Evolutionary conservation across 92 coral and sea anemone species (phyloP), one percentile per base, ranked within the genome.

Genomic region (Siderastrea siderea): DNA sequence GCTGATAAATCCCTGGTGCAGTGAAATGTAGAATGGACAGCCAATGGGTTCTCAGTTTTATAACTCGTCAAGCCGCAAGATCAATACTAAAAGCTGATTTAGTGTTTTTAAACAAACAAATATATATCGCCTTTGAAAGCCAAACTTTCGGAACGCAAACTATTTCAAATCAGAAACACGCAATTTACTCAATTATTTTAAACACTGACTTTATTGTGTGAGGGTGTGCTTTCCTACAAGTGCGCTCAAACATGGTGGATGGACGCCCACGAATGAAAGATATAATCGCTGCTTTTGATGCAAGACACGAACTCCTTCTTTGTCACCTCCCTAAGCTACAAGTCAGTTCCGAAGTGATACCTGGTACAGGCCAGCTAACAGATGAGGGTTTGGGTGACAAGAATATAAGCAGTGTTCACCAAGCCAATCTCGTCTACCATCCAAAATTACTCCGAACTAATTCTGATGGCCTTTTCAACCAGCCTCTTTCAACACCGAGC

Each of bases 1-100:
- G 82, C 83, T n/a, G 15, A 47, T 64, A 61, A 79, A 64, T 63
- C 83, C 71, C 26, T 17, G 26, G 4, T 49, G 17, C 43, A 38
- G 12, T 44, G 16, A 14, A 2, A 13, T 4, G 12, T 11, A 48
- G 68, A 63, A 65, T 12, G 7, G 59, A 14, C 47, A 13, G 54
- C 71, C 57, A 79, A 49, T 61, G 45, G 71, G 2, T 26, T 11
- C 50, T 61, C 45, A 12, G 44, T 46, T 16, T 61, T 53, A 47
- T 63, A 47, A 62, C n/a, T 47, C 69, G 2, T n/a, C 4, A 8
- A 19, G 59, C 19, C 44, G 38, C 16, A 64, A 47, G 71, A 62
- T 63, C 83, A 79, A 79, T 79, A 79, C 83, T 8, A 11, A 7
- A 16, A n/a, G 26, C 4, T 2, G 10, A 47, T 11, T 55, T 14